phyloP scores from a whole-genome alignment of 53 echinoderm and acorn worm genomes.

The Echinometra lucunter region DNA sequence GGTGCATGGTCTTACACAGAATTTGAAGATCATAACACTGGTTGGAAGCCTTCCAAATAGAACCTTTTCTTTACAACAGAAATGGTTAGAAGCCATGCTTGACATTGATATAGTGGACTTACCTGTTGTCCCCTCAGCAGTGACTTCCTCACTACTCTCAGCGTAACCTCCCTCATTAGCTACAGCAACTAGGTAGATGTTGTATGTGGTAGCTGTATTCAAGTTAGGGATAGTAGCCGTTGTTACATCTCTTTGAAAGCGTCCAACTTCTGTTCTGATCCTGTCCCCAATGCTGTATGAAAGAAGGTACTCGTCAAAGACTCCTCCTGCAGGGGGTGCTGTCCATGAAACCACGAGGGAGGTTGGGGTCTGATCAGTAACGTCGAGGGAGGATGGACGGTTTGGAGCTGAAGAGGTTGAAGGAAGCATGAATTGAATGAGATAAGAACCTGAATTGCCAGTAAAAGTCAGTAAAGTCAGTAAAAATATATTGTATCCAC shows the following conservation, averaged over 20 bases:
- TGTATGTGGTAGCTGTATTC: conserved; percentile 70
- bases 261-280: conserved; percentile 38
- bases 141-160: conserved; percentile 42
- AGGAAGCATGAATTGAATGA: not conserved
- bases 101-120: not conserved
- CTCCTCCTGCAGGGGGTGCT: not conserved
- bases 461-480: too few species aligned
- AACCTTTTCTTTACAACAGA: too few species aligned
- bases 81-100: too few species aligned
- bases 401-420: not conserved
- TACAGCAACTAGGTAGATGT: conserved; percentile 63
- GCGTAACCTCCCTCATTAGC: conserved; percentile 46
- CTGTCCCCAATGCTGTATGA: conserved; percentile 40
- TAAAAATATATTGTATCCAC: too few species aligned
- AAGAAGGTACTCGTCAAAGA: conserved; percentile 19
- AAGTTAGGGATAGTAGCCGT: conserved; percentile 44
- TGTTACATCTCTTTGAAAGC: not conserved
- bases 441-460: not conserved
- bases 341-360: not conserved
- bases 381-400: not conserved
- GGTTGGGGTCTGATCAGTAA: not conserved
- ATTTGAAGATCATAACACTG: too few species aligned
- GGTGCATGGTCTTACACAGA: too few species aligned
- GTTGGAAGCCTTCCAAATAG: too few species aligned
- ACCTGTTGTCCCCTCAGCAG: conserved; percentile 57